Conservation (phyloP, 2,797 vertebrate genomes). For the Cygnus olor region DNA sequence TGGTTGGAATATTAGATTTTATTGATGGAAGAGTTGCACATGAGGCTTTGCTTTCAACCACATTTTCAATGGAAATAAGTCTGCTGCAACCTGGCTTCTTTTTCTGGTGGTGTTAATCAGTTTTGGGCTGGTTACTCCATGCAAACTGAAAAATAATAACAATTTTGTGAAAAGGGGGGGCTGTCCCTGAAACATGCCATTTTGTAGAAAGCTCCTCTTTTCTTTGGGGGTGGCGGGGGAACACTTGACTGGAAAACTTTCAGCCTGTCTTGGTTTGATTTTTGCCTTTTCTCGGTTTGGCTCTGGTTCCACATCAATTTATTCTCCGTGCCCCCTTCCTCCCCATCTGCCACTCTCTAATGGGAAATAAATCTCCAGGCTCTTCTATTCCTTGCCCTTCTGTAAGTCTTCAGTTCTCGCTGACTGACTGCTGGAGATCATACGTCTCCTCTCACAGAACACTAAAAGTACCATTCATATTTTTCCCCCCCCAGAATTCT, state of each 20-base stretch:
- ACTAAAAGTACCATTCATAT: background rate
- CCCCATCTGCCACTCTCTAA: background rate
- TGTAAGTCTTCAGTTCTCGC: background rate
- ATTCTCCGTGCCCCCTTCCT: background rate
- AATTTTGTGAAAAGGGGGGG: background rate
- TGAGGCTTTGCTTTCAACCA: background rate
- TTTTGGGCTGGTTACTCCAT: background rate
- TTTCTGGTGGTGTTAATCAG: background rate
- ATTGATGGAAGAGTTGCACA: background rate
- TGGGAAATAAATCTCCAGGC: conserved; percentile 29
- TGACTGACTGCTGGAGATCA: background rate
- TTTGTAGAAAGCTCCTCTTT: background rate
- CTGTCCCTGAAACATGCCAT: background rate
- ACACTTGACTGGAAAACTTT: background rate
- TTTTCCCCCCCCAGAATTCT: background rate
- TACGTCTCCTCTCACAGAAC: background rate
- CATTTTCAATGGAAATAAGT: background rate
- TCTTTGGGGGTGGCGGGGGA: background rate
- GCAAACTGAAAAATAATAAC: background rate
- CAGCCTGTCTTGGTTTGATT: background rate
- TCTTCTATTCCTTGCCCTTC: background rate
- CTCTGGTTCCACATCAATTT: background rate
- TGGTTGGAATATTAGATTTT: background rate
- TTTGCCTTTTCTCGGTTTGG: background rate
- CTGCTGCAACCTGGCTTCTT: background rate